phyloP scores from a whole-genome alignment of 2,797 vertebrate genomes.

The Lycodopsis pacificus region DNA sequence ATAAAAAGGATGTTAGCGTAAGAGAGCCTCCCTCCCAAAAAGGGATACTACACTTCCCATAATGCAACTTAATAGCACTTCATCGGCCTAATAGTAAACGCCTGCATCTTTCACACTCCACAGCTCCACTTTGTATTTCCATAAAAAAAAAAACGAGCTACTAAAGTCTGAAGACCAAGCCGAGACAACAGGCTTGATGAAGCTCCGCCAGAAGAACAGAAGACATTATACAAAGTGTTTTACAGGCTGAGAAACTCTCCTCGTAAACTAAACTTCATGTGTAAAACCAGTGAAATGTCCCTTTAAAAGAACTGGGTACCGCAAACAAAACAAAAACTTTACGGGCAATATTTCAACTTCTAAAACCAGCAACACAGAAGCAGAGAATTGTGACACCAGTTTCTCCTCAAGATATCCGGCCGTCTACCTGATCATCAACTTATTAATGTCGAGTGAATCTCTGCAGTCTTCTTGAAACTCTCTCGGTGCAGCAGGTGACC shows the following conservation, averaged over 20 bases:
- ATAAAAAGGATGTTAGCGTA: neutral
- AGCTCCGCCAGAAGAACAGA: neutral
- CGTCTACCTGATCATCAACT: neutral
- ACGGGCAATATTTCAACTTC: too few relatives aligned
- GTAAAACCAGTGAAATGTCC: neutral
- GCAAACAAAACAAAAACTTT: neutral
- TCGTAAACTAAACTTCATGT: neutral
- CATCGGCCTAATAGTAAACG: neutral
- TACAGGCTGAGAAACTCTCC: neutral
- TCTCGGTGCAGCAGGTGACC: constrained; percentile 48
- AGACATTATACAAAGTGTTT: neutral
- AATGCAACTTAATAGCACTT: neutral
- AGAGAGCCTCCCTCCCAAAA: neutral
- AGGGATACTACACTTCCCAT: neutral
- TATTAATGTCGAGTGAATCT: neutral
- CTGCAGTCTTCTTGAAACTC: constrained; percentile 28
- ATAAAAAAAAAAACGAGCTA: neutral
- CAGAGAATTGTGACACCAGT: neutral
- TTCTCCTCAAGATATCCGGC: neutral
- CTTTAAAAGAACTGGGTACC: neutral
- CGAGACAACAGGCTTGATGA: neutral
- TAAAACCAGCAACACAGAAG: neutral
- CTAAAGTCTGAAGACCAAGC: neutral
- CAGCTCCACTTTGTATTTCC: neutral
- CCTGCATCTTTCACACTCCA: neutral